Percentiles rank a stretch among this genome's conserved stretches.
Evolutionary conservation across 2,888 invertebrate genomes (phyloP).

Genomic region (Ellobium chinense): DNA sequence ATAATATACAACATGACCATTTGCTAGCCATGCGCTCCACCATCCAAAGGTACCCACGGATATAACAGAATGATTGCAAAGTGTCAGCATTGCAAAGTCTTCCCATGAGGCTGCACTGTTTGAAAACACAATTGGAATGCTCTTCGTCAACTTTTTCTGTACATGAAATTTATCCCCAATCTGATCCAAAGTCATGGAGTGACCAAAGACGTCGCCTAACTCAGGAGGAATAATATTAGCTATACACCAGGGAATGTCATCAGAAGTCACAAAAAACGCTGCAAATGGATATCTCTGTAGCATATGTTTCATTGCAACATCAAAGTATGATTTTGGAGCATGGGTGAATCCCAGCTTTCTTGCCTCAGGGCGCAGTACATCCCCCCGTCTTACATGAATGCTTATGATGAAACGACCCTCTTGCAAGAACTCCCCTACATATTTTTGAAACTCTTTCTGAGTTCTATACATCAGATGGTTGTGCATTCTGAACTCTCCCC

Average conservation of each 20-base stretch:
- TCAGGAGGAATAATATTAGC: conserved; percentile 21
- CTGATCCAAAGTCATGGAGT: neutral
- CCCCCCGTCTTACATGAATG: conserved; percentile 41
- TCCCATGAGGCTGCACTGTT: neutral
- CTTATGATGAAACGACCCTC: conserved; percentile 19
- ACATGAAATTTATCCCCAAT: neutral
- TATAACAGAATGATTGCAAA: conserved; percentile 38
- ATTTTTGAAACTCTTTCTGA: neutral
- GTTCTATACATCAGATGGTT: neutral
- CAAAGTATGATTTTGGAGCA: conserved; percentile 32
- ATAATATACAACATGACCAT: conserved; percentile 43
- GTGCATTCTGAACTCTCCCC: conserved; percentile 23
- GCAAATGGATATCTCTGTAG: conserved; percentile 26
- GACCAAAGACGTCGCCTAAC: neutral
- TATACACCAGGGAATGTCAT: conserved; percentile 39
- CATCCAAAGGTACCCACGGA: conserved; percentile 44
- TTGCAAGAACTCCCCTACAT: conserved; percentile 15
- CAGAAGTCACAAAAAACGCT: conserved; percentile 34
- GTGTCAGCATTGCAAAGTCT: conserved; percentile 35
- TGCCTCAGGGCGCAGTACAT: conserved; percentile 18
- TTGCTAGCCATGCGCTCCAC: conserved; percentile 45
- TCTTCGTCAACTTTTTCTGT: neutral
- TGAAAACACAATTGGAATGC: conserved; percentile 16
- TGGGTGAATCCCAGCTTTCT: conserved; percentile 33
- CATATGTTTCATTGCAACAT: conserved; percentile 39